Conservation (phyloP, 2,113 vertebrate species). For the Edolisoma coerulescens region DNA sequence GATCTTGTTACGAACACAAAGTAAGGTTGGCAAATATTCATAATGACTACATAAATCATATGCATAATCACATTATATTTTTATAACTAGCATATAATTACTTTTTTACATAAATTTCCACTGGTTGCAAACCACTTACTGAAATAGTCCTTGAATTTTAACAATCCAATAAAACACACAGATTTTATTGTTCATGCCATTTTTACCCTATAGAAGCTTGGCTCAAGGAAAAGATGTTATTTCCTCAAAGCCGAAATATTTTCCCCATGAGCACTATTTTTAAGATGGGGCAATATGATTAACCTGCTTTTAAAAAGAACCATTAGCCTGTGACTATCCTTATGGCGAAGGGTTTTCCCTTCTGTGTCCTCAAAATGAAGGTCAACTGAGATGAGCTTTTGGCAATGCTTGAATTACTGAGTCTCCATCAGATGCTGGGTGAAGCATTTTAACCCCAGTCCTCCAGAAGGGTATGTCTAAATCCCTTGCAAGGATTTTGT, state of each 20-base stretch:
- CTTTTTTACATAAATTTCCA: not conserved
- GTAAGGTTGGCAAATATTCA: not conserved
- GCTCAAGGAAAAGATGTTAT: not conserved
- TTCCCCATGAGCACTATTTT: not conserved
- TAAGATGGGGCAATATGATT: not conserved
- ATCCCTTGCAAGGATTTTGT: not conserved
- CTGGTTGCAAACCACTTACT: not conserved
- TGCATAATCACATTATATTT: not conserved
- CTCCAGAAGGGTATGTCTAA: not conserved
- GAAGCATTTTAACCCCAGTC: not conserved
- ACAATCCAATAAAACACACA: not conserved
- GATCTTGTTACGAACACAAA: not conserved
- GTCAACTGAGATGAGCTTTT: not conserved
- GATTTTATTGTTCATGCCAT: not conserved
- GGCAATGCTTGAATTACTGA: not conserved
- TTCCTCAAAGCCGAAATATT: not conserved
- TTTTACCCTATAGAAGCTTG: not conserved
- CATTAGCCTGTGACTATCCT: not conserved
- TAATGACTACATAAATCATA: conserved; percentile 10
- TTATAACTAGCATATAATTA: not conserved
- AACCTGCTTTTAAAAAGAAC: not conserved
- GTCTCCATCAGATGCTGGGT: not conserved
- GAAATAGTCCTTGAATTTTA: conserved; percentile 8
- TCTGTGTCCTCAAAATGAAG: not conserved
- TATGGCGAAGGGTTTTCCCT: not conserved